Conservation (phyloP, 2,113 vertebrate species). For the zebrafish (Danio rerio) region DNA sequence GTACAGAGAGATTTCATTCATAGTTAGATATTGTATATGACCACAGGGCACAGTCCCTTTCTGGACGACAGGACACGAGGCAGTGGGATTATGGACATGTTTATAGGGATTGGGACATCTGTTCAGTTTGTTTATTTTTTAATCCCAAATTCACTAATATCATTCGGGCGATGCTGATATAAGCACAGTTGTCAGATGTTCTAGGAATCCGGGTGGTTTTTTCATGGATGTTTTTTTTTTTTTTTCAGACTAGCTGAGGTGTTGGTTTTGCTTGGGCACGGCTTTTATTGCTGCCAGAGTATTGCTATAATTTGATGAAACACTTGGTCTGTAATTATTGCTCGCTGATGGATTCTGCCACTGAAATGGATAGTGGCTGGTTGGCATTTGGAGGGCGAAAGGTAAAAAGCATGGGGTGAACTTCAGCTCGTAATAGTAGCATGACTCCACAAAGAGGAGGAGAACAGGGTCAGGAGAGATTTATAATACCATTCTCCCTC, state of each 20-base stretch:
- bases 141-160: conserved; percentile 15
- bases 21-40: conserved; percentile 46
- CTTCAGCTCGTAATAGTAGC: conserved; percentile 22
- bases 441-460: background rate
- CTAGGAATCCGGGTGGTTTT: conserved; percentile 22
- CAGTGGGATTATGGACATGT: conserved; percentile 59
- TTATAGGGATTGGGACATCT: conserved; percentile 26
- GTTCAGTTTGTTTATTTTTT: conserved; percentile 46
- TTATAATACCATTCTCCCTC: conserved; percentile 12
- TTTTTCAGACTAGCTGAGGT: conserved; percentile 47
- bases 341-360: conserved; percentile 61
- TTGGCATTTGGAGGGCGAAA: conserved; percentile 21
- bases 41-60: conserved; percentile 21
- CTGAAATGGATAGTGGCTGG: conserved; percentile 25
- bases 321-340: conserved; percentile 75
- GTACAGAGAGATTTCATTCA: conserved; percentile 51
- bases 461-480: background rate
- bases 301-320: conserved; percentile 75
- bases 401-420: conserved; percentile 30
- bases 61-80: conserved; percentile 55
- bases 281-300: conserved; percentile 81
- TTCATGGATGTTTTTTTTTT: conserved; percentile 18
- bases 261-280: conserved; percentile 56
- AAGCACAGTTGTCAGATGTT: conserved; percentile 9
- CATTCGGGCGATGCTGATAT: background rate